These are phyloP conservation scores for Sebastes itinus DNA, from an alignment of 2,797 vertebrate species.

Conservation along the genomic window DNA sequence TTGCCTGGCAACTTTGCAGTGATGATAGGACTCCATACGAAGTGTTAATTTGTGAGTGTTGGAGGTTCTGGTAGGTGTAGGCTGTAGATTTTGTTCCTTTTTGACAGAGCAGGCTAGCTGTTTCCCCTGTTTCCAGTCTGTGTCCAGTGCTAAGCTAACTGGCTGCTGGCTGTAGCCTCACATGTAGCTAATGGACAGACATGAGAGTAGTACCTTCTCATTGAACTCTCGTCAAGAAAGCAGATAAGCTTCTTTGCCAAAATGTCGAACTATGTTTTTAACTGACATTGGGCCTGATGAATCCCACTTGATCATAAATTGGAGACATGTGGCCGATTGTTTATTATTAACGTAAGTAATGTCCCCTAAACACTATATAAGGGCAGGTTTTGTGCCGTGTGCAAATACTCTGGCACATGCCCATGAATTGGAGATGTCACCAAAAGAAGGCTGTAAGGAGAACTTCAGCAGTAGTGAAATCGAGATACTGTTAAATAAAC, in stretches of 20 bases:
- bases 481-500: too few relatives aligned
- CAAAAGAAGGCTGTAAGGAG: too few relatives aligned
- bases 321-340: too few relatives aligned
- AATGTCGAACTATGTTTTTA: background rate
- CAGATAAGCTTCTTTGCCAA: background rate
- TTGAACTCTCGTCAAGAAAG: background rate
- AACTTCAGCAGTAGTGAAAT: too few relatives aligned
- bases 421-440: too few relatives aligned
- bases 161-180: background rate
- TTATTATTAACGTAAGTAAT: too few relatives aligned
- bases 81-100: background rate
- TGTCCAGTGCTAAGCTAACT: background rate
- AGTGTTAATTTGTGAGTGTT: background rate
- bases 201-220: background rate
- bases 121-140: background rate
- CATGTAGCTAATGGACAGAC: background rate
- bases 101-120: background rate
- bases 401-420: too few relatives aligned
- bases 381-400: too few relatives aligned
- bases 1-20: background rate
- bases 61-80: background rate
- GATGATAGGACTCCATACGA: too few relatives aligned
- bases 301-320: too few relatives aligned
- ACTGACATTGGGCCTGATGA: background rate
- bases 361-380: too few relatives aligned